Conservation (phyloP, 2,888 invertebrate genomes). For the Pachliopta kotzebuea region DNA sequence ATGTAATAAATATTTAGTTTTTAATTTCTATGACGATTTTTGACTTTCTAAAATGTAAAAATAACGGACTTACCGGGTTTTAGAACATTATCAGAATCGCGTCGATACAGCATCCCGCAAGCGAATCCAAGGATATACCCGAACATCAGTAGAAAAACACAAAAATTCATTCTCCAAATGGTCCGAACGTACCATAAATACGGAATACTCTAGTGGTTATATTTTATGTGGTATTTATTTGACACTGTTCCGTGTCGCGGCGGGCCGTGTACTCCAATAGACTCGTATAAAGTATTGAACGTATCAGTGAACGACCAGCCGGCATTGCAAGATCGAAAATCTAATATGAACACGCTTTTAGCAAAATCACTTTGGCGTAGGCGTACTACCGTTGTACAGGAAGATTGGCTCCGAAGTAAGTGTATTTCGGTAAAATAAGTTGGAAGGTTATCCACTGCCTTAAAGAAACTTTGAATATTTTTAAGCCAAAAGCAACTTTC, state of each 20-base stretch:
- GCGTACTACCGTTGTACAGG: slow-evolving; percentile 47
- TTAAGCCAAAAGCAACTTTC: neutral
- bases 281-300: slow-evolving; percentile 73
- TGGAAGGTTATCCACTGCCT: neutral
- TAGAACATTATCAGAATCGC: slow-evolving; percentile 68
- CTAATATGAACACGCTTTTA: slow-evolving; percentile 78
- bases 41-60: no score
- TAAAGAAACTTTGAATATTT: neutral
- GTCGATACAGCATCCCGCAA: slow-evolving; percentile 65
- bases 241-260: slow-evolving; percentile 68
- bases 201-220: slow-evolving; percentile 64
- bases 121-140: slow-evolving; percentile 64
- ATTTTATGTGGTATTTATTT: slow-evolving; percentile 76
- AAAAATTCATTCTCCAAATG: slow-evolving; percentile 73
- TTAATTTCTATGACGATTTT: no score
- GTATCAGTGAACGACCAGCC: slow-evolving; percentile 65
- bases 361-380: slow-evolving; percentile 60
- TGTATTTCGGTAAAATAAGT: slow-evolving; percentile 34
- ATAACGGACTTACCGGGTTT: slow-evolving; percentile 62
- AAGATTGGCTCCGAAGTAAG: slow-evolving; percentile 39
- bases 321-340: slow-evolving; percentile 70
- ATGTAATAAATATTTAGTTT: no score
- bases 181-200: slow-evolving; percentile 65
- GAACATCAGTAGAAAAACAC: slow-evolving; percentile 67
- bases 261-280: slow-evolving; percentile 56